These are phyloP conservation scores for Balanococcus diminutus DNA, from an alignment of 2,888 invertebrate genomes.

Conservation along the genomic window DNA sequence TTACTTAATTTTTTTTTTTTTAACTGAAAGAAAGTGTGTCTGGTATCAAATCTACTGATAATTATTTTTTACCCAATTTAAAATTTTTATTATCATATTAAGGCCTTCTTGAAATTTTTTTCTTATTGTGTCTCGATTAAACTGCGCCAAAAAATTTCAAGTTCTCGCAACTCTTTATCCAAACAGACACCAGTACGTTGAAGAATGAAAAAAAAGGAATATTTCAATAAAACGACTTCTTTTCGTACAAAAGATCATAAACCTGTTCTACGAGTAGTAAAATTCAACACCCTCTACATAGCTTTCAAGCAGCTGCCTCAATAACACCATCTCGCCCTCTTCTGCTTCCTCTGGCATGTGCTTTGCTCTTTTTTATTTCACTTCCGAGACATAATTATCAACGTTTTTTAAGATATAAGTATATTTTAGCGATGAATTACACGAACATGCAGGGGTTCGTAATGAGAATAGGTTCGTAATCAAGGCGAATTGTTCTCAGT, in stretches of 20 bases:
- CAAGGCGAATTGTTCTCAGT: neutral
- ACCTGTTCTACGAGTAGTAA: neutral
- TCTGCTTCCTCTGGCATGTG: constrained; percentile 17
- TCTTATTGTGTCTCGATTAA: no score
- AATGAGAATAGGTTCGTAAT: neutral
- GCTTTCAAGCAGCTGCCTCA: neutral
- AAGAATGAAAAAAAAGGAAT: neutral
- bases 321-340: neutral
- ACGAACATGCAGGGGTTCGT: neutral
- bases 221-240: neutral
- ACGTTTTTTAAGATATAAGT: neutral
- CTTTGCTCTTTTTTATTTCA: neutral
- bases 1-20: no score
- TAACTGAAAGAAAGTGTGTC: no score
- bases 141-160: neutral
- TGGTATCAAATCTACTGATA: no score
- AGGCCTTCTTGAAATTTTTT: no score
- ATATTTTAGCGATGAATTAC: neutral
- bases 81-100: no score
- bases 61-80: no score
- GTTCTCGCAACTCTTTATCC: neutral
- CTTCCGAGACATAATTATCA: neutral
- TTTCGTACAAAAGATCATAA: neutral
- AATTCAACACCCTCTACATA: neutral
- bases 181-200: neutral